Evolutionary conservation across 2,888 invertebrate species (phyloP).

Genomic region (Parasteatoda lunata): DNA sequence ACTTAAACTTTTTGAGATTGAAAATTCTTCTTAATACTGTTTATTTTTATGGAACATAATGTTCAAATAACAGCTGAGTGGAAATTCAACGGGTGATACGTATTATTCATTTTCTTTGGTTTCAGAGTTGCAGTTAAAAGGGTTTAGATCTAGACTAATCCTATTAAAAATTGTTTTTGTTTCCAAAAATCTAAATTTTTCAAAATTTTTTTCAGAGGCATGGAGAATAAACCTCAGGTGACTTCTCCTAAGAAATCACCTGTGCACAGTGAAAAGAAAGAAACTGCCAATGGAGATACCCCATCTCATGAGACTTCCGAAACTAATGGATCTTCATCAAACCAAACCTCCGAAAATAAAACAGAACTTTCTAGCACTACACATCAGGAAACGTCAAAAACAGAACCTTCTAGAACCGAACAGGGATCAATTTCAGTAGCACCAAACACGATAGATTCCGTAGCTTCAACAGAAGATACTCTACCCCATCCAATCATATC

Average conservation of each 20-base stretch:
- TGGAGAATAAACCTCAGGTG: slow-evolving; percentile 62
- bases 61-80: too few species aligned
- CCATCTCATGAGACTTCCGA: not conserved
- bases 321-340: not conserved
- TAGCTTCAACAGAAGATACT: slow-evolving; percentile 13
- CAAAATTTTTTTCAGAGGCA: slow-evolving; percentile 43
- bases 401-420: slow-evolving; percentile 6
- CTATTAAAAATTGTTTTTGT: too few species aligned
- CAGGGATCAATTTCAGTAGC: not conserved
- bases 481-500: slow-evolving; percentile 64
- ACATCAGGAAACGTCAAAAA: slow-evolving; percentile 18
- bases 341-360: slow-evolving; percentile 22
- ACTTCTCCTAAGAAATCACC: slow-evolving; percentile 60
- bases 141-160: too few species aligned
- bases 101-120: too few species aligned
- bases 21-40: too few species aligned
- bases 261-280: slow-evolving; percentile 33
- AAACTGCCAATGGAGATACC: not conserved
- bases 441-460: not conserved
- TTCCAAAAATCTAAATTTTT: not conserved
- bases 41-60: too few species aligned
- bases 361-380: slow-evolving; percentile 8
- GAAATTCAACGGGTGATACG: too few species aligned
- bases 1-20: too few species aligned
- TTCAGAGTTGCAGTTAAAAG: too few species aligned